Evolutionary conservation across 1,140 invertebrate genomes (phyloP).

Genomic region (Drosophila setifemur): DNA sequence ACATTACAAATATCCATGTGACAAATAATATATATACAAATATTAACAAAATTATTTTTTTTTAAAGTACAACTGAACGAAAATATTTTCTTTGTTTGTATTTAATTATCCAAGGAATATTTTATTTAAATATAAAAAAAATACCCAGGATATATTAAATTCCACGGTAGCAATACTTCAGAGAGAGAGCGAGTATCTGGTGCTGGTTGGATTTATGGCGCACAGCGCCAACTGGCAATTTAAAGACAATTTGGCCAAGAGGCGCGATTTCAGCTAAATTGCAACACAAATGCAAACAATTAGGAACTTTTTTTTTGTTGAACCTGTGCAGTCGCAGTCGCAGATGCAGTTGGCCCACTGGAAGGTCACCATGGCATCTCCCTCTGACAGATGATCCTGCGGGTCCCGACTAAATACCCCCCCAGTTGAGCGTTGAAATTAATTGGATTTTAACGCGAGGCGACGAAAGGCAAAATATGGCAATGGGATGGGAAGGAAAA

Average conservation of each 20-base stretch:
- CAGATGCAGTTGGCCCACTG: background rate
- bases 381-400: slow-evolving; percentile 21
- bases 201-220: slow-evolving; percentile 74
- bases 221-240: slow-evolving; percentile 77
- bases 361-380: slow-evolving; percentile 10
- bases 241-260: slow-evolving; percentile 81
- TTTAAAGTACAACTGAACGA: too few relatives aligned
- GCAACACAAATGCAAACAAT: slow-evolving; percentile 72
- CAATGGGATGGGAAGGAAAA: too few relatives aligned
- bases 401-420: slow-evolving; percentile 24
- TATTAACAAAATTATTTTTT: too few relatives aligned
- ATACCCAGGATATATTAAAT: too few relatives aligned
- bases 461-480: slow-evolving; percentile 30
- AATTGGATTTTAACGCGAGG: slow-evolving; percentile 39
- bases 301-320: slow-evolving; percentile 13
- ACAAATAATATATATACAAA: too few relatives aligned
- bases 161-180: too few relatives aligned
- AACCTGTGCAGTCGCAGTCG: background rate
- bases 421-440: slow-evolving; percentile 43
- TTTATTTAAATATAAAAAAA: too few relatives aligned
- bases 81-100: too few relatives aligned
- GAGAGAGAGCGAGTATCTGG: slow-evolving; percentile 6
- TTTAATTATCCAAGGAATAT: too few relatives aligned
- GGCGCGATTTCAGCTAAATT: slow-evolving; percentile 72
- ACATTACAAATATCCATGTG: too few relatives aligned